A percentile compares a stretch with the other conserved stretches of the same genome.
These are phyloP conservation scores for Meteorus cinctellus DNA, from an alignment of 2,888 invertebrate species.

Conservation along the genomic window DNA sequence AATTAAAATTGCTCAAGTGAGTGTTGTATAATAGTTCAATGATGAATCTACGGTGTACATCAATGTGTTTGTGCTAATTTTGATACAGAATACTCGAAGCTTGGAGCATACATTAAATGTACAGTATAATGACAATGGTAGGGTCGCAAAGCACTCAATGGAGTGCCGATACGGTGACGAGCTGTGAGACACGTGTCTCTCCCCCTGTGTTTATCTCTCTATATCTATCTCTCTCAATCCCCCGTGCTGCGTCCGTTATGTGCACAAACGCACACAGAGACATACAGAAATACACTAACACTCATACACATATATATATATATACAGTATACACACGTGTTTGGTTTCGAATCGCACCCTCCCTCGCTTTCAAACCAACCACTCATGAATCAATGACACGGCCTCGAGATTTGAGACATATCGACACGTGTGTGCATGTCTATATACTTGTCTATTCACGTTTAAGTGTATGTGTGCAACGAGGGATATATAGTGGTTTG, in stretches of 20 bases:
- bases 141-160: constrained; percentile 45
- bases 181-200: constrained; percentile 52
- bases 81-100: constrained; percentile 39
- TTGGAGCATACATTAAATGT: constrained; percentile 31
- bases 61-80: constrained; percentile 36
- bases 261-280: background rate
- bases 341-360: constrained; percentile 14
- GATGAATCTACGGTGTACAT: no score
- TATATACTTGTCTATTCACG: background rate
- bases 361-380: background rate
- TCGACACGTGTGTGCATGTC: constrained; percentile 37
- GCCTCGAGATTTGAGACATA: constrained; percentile 41
- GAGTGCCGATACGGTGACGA: constrained; percentile 47
- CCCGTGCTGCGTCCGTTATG: constrained; percentile 17
- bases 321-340: constrained; percentile 26
- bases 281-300: background rate
- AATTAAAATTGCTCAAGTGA: no score
- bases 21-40: no score
- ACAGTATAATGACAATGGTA: constrained; percentile 39
- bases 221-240: constrained; percentile 18
- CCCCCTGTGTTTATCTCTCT: constrained; percentile 25
- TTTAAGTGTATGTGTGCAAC: background rate
- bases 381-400: constrained; percentile 19
- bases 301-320: background rate
- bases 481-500: background rate